These are phyloP conservation scores for Cordylochernes scorpioides DNA, from an alignment of 2,888 invertebrate species.

Conservation along the genomic window DNA sequence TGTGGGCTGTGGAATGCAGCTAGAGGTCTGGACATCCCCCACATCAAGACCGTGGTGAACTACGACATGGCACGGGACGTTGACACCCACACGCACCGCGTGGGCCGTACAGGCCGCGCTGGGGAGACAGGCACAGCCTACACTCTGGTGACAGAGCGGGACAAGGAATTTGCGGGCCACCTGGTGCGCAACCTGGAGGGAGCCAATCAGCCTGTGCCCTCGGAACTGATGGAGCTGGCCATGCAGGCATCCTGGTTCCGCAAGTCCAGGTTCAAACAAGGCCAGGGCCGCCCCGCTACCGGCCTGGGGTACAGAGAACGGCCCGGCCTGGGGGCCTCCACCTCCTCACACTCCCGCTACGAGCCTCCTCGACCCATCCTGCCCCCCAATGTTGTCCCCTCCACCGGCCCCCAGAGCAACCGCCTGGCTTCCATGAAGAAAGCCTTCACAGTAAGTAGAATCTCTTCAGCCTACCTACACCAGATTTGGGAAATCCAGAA, in stretches of 20 bases:
- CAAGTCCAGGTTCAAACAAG: constrained; percentile 44
- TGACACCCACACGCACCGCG: constrained; percentile 90
- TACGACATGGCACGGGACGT: constrained; percentile 90
- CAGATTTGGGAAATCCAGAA: too few relatives aligned
- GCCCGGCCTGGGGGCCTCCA: constrained; percentile 9
- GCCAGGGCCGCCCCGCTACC: constrained; percentile 39
- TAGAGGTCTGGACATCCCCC: constrained; percentile 86
- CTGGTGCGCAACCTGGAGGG: constrained; percentile 57
- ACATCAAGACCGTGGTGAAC: constrained; percentile 84
- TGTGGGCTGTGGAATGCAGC: too few relatives aligned
- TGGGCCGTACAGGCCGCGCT: constrained; percentile 53
- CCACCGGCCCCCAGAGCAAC: constrained; percentile 9
- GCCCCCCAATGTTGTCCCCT: too few relatives aligned
- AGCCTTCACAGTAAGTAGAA: too few relatives aligned
- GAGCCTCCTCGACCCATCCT: too few relatives aligned
- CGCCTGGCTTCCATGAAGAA: constrained; percentile 10
- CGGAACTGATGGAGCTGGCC: constrained; percentile 63
- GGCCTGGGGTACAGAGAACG: constrained; percentile 12
- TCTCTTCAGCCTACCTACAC: too few relatives aligned
- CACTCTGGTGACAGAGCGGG: constrained; percentile 53
- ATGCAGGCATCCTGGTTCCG: constrained; percentile 33
- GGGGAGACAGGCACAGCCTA: constrained; percentile 47
- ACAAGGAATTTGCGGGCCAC: constrained; percentile 88
- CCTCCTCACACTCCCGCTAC: too few relatives aligned
- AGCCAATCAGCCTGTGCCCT: constrained; percentile 71